Evolutionary conservation across 2,113 vertebrate species (phyloP), one percentile per base, ranked within the genome.

Genomic region (Calyptomena viridis): DNA sequence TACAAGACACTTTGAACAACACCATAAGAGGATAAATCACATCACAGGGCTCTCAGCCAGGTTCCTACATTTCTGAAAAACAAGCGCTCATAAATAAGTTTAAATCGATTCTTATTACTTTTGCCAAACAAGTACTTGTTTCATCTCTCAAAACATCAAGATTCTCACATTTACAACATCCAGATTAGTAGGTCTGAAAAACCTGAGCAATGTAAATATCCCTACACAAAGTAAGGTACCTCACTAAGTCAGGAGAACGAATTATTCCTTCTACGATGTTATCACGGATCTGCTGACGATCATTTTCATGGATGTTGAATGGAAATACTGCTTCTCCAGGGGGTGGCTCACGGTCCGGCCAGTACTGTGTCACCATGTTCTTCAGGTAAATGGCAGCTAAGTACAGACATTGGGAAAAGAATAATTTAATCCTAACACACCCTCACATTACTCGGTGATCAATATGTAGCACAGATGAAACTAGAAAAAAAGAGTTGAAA

Each of bases 331-430:
- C 98, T 96, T 99, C 98, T 10, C 99, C 99, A 1, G 98, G 97
- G 25, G 98, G 98, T 1, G 99, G 99, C 46, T 99, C 99, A 42
- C 99, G 98, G 92, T 99, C 99, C 2, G 99, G 99, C 99, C 99
- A 99, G 97, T 99, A 99, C 97, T 99, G 99, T 22, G 98, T 99
- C 93, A 99, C 98, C 99, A 99, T 99, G 97, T 99, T 99, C 98
- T 99, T 99, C 97, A 99, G 97, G 97, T 99, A 99, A 97, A 99
- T 99, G 80, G 99, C 99, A 95, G 99, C 99, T 99, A 62, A 47
- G 42, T 10, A 87, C 12, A 67, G 72, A 86, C 40, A 92, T 58
- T 3, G 35, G 25, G 37, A 40, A 89, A 95, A 95, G 22, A 37
- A 72, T 6, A n/a, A 31, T n/a, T 95, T 40, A 88, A 63, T 53